These are phyloP conservation scores for Apoda limacodes DNA, from an alignment of 2,888 invertebrate genomes.

Conservation along the genomic window DNA sequence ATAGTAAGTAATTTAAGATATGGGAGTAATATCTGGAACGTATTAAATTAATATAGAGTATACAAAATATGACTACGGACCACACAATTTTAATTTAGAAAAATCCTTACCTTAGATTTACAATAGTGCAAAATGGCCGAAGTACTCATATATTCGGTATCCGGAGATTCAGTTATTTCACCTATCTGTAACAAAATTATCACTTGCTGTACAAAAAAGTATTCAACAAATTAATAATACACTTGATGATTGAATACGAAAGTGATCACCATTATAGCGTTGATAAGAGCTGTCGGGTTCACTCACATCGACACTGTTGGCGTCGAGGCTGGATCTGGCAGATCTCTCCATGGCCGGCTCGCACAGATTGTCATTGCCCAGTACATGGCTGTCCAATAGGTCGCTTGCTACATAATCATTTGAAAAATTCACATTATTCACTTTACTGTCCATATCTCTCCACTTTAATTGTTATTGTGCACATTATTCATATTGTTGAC, in stretches of 20 bases:
- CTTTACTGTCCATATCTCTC: constrained; percentile 56
- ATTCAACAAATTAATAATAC: background rate
- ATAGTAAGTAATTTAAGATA: constrained; percentile 80
- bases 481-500: constrained; percentile 49
- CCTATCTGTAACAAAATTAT: constrained; percentile 69
- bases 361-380: constrained; percentile 50
- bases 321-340: constrained; percentile 52
- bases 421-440: constrained; percentile 49
- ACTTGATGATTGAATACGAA: constrained; percentile 2
- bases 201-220: no score
- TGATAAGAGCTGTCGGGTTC: constrained; percentile 5
- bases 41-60: no score
- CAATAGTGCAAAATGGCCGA: constrained; percentile 85
- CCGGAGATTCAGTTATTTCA: constrained; percentile 76
- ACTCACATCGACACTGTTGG: constrained; percentile 65
- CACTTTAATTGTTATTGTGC: constrained; percentile 41
- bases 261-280: background rate
- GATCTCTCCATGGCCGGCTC: constrained; percentile 55
- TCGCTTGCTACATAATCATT: constrained; percentile 55
- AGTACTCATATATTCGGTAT: constrained; percentile 76
- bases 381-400: constrained; percentile 63
- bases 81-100: constrained; percentile 1
- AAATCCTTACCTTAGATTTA: constrained; percentile 74
- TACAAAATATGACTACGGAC: no score
- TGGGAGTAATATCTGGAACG: constrained; percentile 76